Evolutionary conservation across 2,888 invertebrate genomes (phyloP).

Genomic region (Conchocele bisecta): DNA sequence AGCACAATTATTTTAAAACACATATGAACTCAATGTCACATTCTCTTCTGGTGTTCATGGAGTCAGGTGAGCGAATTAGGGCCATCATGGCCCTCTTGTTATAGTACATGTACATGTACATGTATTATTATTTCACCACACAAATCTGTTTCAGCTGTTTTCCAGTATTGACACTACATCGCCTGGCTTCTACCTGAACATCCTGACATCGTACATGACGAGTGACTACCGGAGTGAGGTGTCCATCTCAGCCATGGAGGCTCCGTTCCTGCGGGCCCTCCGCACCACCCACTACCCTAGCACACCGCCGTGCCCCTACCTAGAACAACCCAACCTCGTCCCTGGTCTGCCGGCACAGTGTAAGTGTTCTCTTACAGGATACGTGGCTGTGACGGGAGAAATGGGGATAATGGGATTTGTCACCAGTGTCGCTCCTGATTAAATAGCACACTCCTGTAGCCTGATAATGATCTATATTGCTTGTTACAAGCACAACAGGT

Average conservation of each 20-base stretch:
- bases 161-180: constrained; percentile 56
- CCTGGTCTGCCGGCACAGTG: constrained; percentile 78
- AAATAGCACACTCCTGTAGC: no score
- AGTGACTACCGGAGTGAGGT: constrained; percentile 74
- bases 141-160: constrained; percentile 69
- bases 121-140: no score
- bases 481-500: no score
- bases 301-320: constrained; percentile 69
- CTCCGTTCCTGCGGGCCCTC: constrained; percentile 75
- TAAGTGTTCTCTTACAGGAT: constrained; percentile 60
- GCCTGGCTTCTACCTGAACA: constrained; percentile 60
- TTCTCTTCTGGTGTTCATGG: no score
- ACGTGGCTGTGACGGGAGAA: no score
- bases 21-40: no score
- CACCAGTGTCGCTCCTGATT: no score
- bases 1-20: no score
- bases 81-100: neutral
- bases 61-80: no score
- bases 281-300: constrained; percentile 69
- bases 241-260: constrained; percentile 69
- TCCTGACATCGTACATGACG: constrained; percentile 66
- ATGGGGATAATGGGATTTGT: no score
- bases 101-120: neutral
- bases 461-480: no score
- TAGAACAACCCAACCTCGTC: constrained; percentile 79